These are phyloP conservation scores for Umimayanthus chanpuru DNA, from an alignment of 92 coral and sea anemone species.

Conservation along the genomic window DNA sequence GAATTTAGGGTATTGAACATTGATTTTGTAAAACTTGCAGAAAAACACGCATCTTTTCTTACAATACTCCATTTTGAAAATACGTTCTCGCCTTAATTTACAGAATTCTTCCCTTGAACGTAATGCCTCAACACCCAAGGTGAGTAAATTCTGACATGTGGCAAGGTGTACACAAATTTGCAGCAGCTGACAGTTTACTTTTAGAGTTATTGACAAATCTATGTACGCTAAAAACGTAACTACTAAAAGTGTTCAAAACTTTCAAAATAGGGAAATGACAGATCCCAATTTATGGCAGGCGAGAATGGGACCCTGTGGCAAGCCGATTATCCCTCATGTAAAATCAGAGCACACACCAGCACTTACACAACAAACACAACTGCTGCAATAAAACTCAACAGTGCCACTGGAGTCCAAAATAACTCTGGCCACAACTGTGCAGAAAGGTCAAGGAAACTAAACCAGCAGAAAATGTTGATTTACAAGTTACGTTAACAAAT, in stretches of 20 bases:
- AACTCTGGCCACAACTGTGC: conserved; percentile 76
- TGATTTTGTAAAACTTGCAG: too few relatives aligned
- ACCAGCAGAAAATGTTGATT: background rate
- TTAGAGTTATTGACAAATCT: too few relatives aligned
- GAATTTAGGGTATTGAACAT: too few relatives aligned
- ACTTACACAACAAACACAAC: conserved; percentile 63
- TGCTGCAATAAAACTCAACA: conserved; percentile 41
- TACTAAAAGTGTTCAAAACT: too few relatives aligned
- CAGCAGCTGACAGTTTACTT: background rate
- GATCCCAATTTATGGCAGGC: background rate
- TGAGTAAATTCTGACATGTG: too few relatives aligned
- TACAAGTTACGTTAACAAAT: background rate
- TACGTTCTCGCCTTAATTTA: too few relatives aligned
- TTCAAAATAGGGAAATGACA: background rate
- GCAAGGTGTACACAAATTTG: background rate
- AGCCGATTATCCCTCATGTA: background rate
- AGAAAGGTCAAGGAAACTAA: conserved; percentile 54
- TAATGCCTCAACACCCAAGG: too few relatives aligned
- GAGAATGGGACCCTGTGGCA: background rate
- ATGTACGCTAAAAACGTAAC: too few relatives aligned
- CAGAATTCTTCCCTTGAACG: background rate
- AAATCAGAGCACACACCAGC: background rate
- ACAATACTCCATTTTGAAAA: too few relatives aligned
- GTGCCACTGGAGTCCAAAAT: conserved; percentile 62
- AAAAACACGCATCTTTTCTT: too few relatives aligned